These are phyloP conservation scores for Suillia variegata DNA, from an alignment of 2,888 invertebrate genomes.

Conservation along the genomic window DNA sequence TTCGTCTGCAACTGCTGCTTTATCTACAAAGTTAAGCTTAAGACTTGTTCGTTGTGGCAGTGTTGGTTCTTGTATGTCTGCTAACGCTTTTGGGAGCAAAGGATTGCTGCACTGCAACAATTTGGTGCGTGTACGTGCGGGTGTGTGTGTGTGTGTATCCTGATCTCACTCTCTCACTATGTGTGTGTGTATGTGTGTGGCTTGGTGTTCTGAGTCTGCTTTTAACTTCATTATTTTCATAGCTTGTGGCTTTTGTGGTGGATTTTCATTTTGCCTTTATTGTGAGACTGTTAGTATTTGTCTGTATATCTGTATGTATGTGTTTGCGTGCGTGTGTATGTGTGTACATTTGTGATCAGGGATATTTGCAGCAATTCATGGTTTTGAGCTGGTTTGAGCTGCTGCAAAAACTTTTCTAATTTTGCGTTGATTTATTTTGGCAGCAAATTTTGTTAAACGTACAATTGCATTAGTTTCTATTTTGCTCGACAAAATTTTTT, in stretches of 20 bases:
- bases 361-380: no score
- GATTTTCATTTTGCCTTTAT: conserved; percentile 15
- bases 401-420: no score
- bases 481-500: no score
- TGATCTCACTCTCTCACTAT: not conserved
- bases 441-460: no score
- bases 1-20: not conserved
- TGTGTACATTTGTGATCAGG: no score
- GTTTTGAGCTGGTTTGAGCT: no score
- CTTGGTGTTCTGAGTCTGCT: not conserved
- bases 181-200: not conserved
- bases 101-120: not conserved
- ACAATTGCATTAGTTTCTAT: no score
- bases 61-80: not conserved
- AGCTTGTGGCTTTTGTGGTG: conserved; percentile 29
- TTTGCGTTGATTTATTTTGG: no score
- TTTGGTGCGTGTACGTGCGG: not conserved
- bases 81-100: not conserved
- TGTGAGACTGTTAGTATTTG: no score
- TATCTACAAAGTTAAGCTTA: not conserved
- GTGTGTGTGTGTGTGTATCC: not conserved
- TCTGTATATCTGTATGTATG: no score
- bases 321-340: no score
- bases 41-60: not conserved
- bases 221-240: conserved; percentile 32